Percentiles rank a stretch among this genome's conserved stretches.
phyloP scores from a whole-genome alignment of 2,888 invertebrate species.

The Miltochrista miniata region DNA sequence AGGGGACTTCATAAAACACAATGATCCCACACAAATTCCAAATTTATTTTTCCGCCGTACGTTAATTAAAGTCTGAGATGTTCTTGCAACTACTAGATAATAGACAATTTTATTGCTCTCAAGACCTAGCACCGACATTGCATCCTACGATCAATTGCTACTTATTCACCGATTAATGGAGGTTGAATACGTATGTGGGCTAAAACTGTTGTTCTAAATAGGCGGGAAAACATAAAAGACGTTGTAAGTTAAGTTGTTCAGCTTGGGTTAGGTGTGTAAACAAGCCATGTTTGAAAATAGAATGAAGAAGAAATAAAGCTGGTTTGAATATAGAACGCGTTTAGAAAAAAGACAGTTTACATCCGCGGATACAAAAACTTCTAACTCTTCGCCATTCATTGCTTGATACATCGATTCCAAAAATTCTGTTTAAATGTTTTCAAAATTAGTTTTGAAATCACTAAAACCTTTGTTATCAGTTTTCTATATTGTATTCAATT shows the following conservation, averaged over 20 bases:
- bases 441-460: too few relatives aligned
- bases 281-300: neutral
- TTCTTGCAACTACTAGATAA: slow-evolving; percentile 43
- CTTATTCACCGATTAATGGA: slow-evolving; percentile 25
- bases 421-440: too few relatives aligned
- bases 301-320: neutral
- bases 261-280: neutral
- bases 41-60: neutral
- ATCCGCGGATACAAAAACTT: too few relatives aligned
- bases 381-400: too few relatives aligned
- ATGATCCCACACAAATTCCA: neutral
- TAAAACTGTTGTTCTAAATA: slow-evolving; percentile 7
- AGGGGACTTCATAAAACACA: too few relatives aligned
- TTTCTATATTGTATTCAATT: too few relatives aligned
- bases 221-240: slow-evolving; percentile 9
- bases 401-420: too few relatives aligned
- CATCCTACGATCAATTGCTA: slow-evolving; percentile 42
- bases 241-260: slow-evolving; percentile 7
- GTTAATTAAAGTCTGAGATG: slow-evolving; percentile 40
- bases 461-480: too few relatives aligned
- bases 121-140: slow-evolving; percentile 45
- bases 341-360: too few relatives aligned
- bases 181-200: slow-evolving; percentile 11
- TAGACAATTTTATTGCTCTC: slow-evolving; percentile 32
- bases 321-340: too few relatives aligned